Evolutionary conservation across 2,888 invertebrate genomes (phyloP), one percentile per base, ranked within the genome.

Genomic region (Eilema caniola): DNA sequence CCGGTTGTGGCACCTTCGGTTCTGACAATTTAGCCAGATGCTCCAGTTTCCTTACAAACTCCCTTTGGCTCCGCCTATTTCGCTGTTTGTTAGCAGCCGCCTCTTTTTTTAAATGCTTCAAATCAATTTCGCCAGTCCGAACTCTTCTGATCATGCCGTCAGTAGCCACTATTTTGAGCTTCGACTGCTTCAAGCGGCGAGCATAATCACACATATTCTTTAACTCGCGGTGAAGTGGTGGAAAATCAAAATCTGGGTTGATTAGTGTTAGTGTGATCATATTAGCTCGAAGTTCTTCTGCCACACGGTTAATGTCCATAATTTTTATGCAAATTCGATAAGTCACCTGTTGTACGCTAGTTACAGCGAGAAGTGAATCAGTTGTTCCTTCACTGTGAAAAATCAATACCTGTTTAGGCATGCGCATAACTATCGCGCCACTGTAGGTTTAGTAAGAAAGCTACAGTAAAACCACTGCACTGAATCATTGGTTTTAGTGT

Each of bases 141-240:
- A 69, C 63, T 41, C 33, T 69, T 28, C 68, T n/a, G n/a, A 69
- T 63, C 4, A 69, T 28, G 5, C 68, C 16, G n/a, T 69, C 68
- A 2, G 63, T 41, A 4, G 68, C 68, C 11, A 69, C 41, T 16
- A 63, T 41, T 57, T 63, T 69, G 1, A 63, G n/a, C 37, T 69
- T 63, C 4, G 68, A 25, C 10, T 23, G 25, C 47, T 41, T 63
- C n/a, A 63, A 28, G 25, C 37, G 63, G 23, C 62, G 56, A 33
- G 56, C 31, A 33, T 66, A 66, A 5, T 66, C 65, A 16, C 57
- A 5, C 65, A 66, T 66, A 8, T 33, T 24, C 24, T 23, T 33
- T 16, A 53, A 23, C 16, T 16, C 24, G 16, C 24, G 65, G 14
- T n/a, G 31, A 24, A 14, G 11, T 12, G 20, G 25, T 64, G 63